Evolutionary conservation across 2,888 invertebrate genomes (phyloP).

Genomic region (Ophion ellenae): DNA sequence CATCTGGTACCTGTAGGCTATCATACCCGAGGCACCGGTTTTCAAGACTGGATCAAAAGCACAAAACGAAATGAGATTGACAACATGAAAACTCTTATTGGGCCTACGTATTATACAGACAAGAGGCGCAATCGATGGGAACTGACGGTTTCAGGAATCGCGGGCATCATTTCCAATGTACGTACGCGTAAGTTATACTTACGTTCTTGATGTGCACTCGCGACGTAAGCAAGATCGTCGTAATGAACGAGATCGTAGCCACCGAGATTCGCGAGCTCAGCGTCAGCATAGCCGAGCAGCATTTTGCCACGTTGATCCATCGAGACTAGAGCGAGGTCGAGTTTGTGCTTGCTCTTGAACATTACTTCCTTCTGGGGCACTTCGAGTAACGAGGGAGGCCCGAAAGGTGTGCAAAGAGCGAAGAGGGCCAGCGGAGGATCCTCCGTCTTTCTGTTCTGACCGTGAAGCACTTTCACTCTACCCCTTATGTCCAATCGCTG

Average conservation of each 20-base stretch:
- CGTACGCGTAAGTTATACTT: conserved; percentile 84
- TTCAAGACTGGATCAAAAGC: conserved; percentile 92
- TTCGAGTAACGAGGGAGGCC: conserved; percentile 98
- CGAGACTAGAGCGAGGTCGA: conserved; percentile 97
- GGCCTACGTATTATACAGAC: not conserved
- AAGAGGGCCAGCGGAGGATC: conserved; percentile 97
- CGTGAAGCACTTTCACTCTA: conserved; percentile 97
- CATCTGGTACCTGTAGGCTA: conserved; percentile 98
- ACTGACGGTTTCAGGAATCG: not conserved
- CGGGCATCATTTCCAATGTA: not conserved
- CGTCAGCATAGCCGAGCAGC: conserved; percentile 96
- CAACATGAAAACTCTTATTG: not conserved
- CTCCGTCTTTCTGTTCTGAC: conserved; percentile 97
- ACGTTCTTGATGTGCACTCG: conserved; percentile 99
- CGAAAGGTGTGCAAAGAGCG: conserved; percentile 99
- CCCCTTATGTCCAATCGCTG: conserved; percentile 99
- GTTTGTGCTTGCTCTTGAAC: conserved; percentile 99
- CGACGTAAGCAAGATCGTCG: conserved; percentile 98
- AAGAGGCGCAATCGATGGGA: not conserved
- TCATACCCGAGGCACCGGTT: conserved; percentile 99
- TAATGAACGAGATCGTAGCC: conserved; percentile 99
- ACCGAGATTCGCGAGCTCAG: conserved; percentile 95
- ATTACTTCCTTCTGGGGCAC: conserved; percentile 99
- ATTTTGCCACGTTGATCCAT: conserved; percentile 99
- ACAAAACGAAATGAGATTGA: conserved; percentile 29